Evolutionary conservation across 2,888 invertebrate species (phyloP), one percentile per base, ranked within the genome.

Genomic region (Physocephala rufipes): DNA sequence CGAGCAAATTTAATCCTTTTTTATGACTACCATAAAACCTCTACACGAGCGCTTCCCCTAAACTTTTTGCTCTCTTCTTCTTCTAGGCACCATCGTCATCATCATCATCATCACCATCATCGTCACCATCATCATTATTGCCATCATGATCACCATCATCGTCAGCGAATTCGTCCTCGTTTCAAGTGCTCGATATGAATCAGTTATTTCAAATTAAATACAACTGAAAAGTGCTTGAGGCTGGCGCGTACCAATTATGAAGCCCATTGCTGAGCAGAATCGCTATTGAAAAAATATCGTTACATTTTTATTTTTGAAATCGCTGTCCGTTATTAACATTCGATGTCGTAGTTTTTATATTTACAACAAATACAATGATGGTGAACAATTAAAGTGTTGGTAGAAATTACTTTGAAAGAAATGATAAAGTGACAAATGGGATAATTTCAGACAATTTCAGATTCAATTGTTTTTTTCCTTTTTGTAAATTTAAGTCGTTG

Each of bases 171-270:
- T 58, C 62, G 19, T 53, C n/a, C 49, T 9, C 30, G 19, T n/a
- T 66, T 53, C 65, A 51, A 66, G 51, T 66, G 16, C 53, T 15
- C 49, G 65, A 66, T 51, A 66, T 66, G 65, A 53, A 66, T 66
- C 65, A 51, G 53, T 45, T 47, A 64, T 49, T 64, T 36, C 30
- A 30, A 16, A 16, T 36, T 19, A 19, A 16, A 36, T n/a, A n/a
- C n/a, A 30, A 19, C n/a, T 2, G 4, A 15, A 15, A 24, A 21
- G 62, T 43, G 45, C 16, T n/a, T 45, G 30, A 26, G 49, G 49
- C 47, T 26, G 28, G 15, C 26, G 15, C 15, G 24, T 15, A 28
- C 47, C 47, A 49, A 49, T 64, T 64, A 47, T 36, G 16, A 49
- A 15, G n/a, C 49, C 45, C 12, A 64, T 64, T 24, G 30, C 26